These are phyloP conservation scores for Eristalinus aeneus DNA, from an alignment of 2,888 invertebrate species.

Conservation along the genomic window DNA sequence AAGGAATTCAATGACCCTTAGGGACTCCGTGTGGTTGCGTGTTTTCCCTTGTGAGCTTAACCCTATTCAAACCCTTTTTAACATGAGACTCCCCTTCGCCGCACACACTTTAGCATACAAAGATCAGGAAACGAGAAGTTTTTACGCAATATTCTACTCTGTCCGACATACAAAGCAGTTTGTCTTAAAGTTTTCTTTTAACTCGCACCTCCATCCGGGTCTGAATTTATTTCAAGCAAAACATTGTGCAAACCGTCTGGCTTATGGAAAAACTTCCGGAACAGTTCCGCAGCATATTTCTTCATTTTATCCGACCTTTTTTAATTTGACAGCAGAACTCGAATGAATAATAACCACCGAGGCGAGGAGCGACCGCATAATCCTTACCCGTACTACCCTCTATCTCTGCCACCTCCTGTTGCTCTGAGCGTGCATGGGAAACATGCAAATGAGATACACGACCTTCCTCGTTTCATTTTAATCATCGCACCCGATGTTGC, in stretches of 20 bases:
- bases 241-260: not conserved
- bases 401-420: not conserved
- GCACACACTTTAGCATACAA: not conserved
- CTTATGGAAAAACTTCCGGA: not conserved
- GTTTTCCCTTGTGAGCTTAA: not conserved
- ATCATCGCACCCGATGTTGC: slow-evolving; percentile 6
- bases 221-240: not conserved
- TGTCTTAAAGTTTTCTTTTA: not conserved
- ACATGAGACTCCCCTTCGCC: not conserved
- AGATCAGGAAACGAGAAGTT: not conserved
- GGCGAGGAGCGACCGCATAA: not conserved
- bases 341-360: slow-evolving; percentile 19
- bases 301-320: slow-evolving; percentile 17
- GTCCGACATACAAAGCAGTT: not conserved
- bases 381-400: not conserved
- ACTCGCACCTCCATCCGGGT: not conserved
- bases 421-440: not conserved
- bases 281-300: slow-evolving; percentile 11
- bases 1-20: too few relatives aligned
- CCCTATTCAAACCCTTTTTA: not conserved
- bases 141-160: not conserved
- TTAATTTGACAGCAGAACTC: slow-evolving; percentile 16
- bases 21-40: not conserved
- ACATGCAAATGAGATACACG: not conserved
- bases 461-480: not conserved